These are phyloP conservation scores for Volucella inanis DNA, from an alignment of 2,888 invertebrate species.

Conservation along the genomic window DNA sequence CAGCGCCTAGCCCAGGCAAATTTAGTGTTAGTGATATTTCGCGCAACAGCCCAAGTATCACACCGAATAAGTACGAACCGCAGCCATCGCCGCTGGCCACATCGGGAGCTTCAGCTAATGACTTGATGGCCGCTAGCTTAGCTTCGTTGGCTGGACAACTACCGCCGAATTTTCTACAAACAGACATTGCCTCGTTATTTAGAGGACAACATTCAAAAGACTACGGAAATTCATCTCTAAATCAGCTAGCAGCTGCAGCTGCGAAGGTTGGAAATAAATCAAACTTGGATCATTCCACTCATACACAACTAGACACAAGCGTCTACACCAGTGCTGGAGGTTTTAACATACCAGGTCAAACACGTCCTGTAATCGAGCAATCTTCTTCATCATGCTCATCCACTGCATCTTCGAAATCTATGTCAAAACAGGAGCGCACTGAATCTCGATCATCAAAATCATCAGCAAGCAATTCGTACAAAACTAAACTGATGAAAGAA, in stretches of 20 bases:
- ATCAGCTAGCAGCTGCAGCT: slow-evolving; percentile 82
- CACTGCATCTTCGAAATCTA: slow-evolving; percentile 80
- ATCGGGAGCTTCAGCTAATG: slow-evolving; percentile 79
- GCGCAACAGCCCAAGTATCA: slow-evolving; percentile 82
- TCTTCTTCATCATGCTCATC: slow-evolving; percentile 72
- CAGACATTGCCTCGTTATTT: slow-evolving; percentile 80
- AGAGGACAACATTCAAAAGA: slow-evolving; percentile 81
- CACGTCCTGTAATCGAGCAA: slow-evolving; percentile 59
- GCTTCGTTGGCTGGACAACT: slow-evolving; percentile 82
- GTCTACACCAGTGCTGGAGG: slow-evolving; percentile 57
- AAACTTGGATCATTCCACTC: slow-evolving; percentile 75
- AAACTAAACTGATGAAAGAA: slow-evolving; percentile 83
- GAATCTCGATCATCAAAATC: slow-evolving; percentile 80
- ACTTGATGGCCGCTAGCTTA: slow-evolving; percentile 82
- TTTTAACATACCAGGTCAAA: slow-evolving; percentile 65
- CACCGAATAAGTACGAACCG: slow-evolving; percentile 81
- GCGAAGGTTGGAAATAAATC: slow-evolving; percentile 81
- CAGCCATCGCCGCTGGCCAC: slow-evolving; percentile 71
- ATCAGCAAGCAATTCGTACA: slow-evolving; percentile 81
- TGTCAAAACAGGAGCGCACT: slow-evolving; percentile 77
- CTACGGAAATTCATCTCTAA: slow-evolving; percentile 81
- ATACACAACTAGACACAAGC: slow-evolving; percentile 48
- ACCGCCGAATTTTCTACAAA: slow-evolving; percentile 81
- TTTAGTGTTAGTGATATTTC: slow-evolving; percentile 82
- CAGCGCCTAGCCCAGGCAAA: slow-evolving; percentile 84